Base-by-base conservation (phyloP, 2,113 vertebrate species). In the Pomatorhinus ruficollis region DNA sequence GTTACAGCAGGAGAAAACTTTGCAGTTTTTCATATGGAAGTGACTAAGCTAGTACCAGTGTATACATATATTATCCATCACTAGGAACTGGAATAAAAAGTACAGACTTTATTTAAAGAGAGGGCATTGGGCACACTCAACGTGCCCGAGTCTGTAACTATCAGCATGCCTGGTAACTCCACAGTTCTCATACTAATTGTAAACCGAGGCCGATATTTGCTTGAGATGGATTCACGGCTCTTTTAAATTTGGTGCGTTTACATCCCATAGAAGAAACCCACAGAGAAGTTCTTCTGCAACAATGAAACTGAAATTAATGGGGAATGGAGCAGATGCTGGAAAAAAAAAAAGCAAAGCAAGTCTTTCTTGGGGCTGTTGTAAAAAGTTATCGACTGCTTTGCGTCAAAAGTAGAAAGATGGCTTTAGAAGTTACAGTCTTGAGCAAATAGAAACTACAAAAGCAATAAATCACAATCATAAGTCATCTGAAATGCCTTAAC, bases 401-500 rank as follows among this genome's bases (percentile, higher is more conserved):
- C 63, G 47, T 94, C 97, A 95, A 94, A 95, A 97, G 92, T 92
- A 95, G 85, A 97, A 96, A 97, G 96, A 86, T 94, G 57, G 87
- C 87, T 97, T 98, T 94, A 96, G 96, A 98, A 95, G 94, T 97
- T 94, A 92, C 92, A 96, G 91, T 95, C 84, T 80, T 89, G 87
- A 95, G 90, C 97, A 97, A 93, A 97, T 66, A 69, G 61, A 97
- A 98, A 97, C 91, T 96, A 93, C 91, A 79, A 75, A 97, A 95
- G 97, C 97, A 96, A 99, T 99, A 98, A 98, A 99, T 99, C 98
- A 99, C 97, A 92, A 96, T 95, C 94, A 97, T 97, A 98, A 97
- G 97, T 97, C 98, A 98, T 97, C 80, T 95, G 95, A 97, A 92
- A 96, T 96, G 96, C 95, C 96, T 97, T 96, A 94, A 96, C 35